Conservation (phyloP, 2,113 vertebrate genomes). For the Clarias magur region DNA sequence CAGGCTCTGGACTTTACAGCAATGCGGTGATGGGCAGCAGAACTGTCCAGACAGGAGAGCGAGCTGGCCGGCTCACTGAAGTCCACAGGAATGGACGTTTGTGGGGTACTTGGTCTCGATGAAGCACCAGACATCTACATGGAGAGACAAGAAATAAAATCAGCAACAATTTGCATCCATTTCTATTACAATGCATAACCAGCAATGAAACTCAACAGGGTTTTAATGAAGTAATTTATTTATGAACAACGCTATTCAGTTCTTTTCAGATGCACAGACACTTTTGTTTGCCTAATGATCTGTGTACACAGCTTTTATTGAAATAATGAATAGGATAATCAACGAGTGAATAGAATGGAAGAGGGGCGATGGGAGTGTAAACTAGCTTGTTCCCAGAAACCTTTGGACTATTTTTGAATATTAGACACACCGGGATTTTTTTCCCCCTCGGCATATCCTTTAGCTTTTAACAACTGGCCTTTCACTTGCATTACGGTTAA, state of each 20-base stretch:
- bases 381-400: not conserved
- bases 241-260: not conserved
- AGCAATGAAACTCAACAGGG: not conserved
- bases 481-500: not conserved
- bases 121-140: constrained; percentile 72
- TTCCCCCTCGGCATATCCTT: constrained; percentile 1
- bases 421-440: not conserved
- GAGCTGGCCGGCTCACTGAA: constrained; percentile 77
- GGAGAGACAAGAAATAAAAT: not conserved
- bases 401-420: not conserved
- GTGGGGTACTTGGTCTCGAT: constrained; percentile 71
- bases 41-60: constrained; percentile 79
- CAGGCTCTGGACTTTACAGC: constrained; percentile 78
- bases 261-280: not conserved
- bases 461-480: not conserved
- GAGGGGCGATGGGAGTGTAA: not conserved
- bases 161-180: not conserved
- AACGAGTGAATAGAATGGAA: not conserved
- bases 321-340: not conserved
- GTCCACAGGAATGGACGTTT: constrained; percentile 65
- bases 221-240: not conserved
- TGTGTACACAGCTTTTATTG: not conserved
- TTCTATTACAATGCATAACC: not conserved
- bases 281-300: not conserved
- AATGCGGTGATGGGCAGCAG: constrained; percentile 83